These are phyloP conservation scores for Chaetura pelagica DNA, from an alignment of 2,113 vertebrate genomes.

Conservation along the genomic window DNA sequence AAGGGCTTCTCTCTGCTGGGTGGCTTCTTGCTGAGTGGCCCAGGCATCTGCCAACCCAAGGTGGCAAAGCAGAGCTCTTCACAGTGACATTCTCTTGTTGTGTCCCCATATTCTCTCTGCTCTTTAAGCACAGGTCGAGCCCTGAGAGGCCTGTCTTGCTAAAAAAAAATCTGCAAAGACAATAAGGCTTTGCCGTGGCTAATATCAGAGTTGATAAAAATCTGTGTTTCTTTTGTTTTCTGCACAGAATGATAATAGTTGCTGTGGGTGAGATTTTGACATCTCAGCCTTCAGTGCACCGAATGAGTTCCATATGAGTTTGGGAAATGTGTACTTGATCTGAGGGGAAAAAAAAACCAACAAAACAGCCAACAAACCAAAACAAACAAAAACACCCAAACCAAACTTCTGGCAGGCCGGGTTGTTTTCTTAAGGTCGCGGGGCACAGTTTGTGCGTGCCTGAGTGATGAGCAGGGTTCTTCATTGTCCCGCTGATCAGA, in stretches of 20 bases:
- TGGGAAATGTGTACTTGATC: not conserved
- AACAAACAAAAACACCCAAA: not conserved
- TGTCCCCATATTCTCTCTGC: not conserved
- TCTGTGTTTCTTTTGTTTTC: slow-evolving; percentile 24
- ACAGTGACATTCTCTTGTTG: accelerated
- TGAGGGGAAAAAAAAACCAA: not conserved
- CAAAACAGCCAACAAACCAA: not conserved
- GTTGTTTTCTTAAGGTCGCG: not conserved
- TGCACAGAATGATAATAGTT: not conserved
- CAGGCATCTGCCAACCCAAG: not conserved
- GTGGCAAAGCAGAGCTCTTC: not conserved
- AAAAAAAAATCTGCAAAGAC: not conserved
- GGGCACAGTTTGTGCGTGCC: not conserved
- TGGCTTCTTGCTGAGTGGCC: not conserved
- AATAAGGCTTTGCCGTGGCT: not conserved
- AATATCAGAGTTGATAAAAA: slow-evolving; percentile 13
- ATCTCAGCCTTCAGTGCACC: not conserved
- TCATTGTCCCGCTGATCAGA: not conserved
- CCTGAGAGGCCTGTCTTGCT: not conserved
- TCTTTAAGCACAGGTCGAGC: not conserved
- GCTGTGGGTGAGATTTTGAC: not conserved
- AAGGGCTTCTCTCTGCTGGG: not conserved
- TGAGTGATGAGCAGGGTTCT: not conserved
- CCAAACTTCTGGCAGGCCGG: not conserved
- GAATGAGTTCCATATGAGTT: slow-evolving; percentile 28